These are phyloP conservation scores for Leguminivora glycinivorella DNA, from an alignment of 1,140 invertebrate species.

Conservation along the genomic window DNA sequence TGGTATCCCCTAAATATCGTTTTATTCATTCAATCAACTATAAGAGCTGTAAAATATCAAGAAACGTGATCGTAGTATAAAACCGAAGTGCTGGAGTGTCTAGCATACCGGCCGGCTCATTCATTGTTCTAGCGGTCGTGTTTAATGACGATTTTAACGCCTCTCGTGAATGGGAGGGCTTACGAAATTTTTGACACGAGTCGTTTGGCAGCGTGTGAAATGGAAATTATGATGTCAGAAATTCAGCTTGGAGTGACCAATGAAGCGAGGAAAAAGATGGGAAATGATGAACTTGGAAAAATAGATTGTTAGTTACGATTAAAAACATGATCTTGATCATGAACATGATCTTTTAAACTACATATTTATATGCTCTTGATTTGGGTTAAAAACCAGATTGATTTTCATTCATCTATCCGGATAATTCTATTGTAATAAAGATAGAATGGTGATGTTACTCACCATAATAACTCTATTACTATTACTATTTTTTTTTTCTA, in stretches of 20 bases:
- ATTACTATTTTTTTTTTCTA: too few relatives aligned
- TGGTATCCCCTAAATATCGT: too few relatives aligned
- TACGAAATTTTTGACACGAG: slow-evolving; percentile 26
- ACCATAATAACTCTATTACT: too few relatives aligned
- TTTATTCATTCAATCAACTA: too few relatives aligned
- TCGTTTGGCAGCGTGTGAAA: slow-evolving; percentile 26
- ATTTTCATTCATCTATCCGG: too few relatives aligned
- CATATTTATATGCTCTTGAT: too few relatives aligned
- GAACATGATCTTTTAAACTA: too few relatives aligned
- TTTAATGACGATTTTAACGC: slow-evolving; percentile 27
- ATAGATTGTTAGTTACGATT: too few relatives aligned
- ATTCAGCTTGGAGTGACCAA: not conserved
- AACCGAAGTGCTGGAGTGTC: slow-evolving; percentile 5
- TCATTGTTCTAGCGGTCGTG: slow-evolving; percentile 25
- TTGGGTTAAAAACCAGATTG: too few relatives aligned
- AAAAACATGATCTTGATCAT: too few relatives aligned
- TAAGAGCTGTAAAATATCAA: slow-evolving; percentile 1
- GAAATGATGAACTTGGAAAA: not conserved
- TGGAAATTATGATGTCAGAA: slow-evolving; percentile 1
- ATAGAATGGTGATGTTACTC: too few relatives aligned
- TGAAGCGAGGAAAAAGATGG: not conserved
- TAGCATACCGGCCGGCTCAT: slow-evolving; percentile 21
- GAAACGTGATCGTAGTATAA: not conserved
- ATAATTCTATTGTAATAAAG: too few relatives aligned
- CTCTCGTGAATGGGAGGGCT: slow-evolving; percentile 14